phyloP scores from a whole-genome alignment of 2,888 invertebrate genomes.

The Hypolimnas misippus region DNA sequence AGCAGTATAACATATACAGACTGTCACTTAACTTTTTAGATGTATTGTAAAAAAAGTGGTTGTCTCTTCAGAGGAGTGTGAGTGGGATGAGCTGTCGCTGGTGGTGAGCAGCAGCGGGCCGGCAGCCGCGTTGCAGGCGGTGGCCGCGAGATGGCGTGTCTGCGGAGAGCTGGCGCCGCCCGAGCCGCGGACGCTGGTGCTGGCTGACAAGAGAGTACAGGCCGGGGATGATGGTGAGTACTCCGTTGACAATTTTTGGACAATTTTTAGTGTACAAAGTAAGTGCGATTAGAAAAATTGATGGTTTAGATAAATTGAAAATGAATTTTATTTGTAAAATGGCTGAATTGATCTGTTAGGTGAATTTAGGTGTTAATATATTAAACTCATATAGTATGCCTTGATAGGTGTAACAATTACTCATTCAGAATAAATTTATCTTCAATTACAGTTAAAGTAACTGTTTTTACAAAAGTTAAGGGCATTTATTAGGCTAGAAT shows the following conservation, averaged over 20 bases:
- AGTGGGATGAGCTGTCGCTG: conserved; percentile 62
- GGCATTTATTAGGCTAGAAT: too few relatives aligned
- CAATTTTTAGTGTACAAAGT: neutral
- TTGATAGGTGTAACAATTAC: too few relatives aligned
- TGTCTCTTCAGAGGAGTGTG: conserved; percentile 61
- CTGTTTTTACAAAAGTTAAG: too few relatives aligned
- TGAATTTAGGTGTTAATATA: too few relatives aligned
- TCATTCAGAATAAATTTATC: too few relatives aligned
- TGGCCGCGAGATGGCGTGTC: conserved; percentile 68
- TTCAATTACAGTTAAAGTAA: too few relatives aligned
- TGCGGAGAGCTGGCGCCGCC: conserved; percentile 65
- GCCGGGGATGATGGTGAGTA: conserved; percentile 45
- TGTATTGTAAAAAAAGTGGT: neutral
- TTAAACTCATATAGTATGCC: too few relatives aligned
- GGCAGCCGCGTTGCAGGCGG: conserved; percentile 42
- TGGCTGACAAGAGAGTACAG: conserved; percentile 34
- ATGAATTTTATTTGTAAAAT: too few relatives aligned
- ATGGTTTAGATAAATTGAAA: too few relatives aligned
- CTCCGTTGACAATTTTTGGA: too few relatives aligned
- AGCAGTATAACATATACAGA: neutral
- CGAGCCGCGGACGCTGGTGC: conserved; percentile 40
- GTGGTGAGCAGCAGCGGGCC: conserved; percentile 53
- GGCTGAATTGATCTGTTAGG: too few relatives aligned
- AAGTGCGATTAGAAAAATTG: neutral
- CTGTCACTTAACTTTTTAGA: neutral